These are phyloP conservation scores for Nothobranchius kuhntae DNA, from an alignment of 2,113 vertebrate species.

Conservation along the genomic window DNA sequence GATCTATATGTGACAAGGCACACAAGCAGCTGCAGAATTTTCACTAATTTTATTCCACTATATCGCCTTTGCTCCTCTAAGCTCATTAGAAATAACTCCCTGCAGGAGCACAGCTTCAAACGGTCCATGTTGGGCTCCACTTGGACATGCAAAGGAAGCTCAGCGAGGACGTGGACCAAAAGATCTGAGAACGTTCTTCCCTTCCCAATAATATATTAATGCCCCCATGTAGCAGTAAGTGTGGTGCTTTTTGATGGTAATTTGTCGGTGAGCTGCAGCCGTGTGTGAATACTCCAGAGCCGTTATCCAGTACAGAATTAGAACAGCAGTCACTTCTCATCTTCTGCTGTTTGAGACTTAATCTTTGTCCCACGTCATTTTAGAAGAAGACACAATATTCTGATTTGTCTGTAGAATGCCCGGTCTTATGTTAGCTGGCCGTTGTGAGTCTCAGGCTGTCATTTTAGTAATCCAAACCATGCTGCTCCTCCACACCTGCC, in stretches of 20 bases:
- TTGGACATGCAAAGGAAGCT: slow-evolving; percentile 23
- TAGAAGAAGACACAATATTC: background rate
- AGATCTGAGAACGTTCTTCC: background rate
- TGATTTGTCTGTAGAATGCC: slow-evolving; percentile 2
- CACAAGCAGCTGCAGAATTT: background rate
- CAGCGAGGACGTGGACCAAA: slow-evolving; percentile 23
- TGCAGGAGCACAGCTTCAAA: background rate
- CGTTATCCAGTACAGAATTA: slow-evolving; percentile 2
- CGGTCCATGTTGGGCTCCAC: slow-evolving; percentile 9
- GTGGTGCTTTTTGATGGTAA: slow-evolving; percentile 21
- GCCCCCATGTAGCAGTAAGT: slow-evolving; percentile 21
- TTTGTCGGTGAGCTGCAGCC: background rate
- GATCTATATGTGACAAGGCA: background rate
- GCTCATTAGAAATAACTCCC: background rate
- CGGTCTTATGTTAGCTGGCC: background rate
- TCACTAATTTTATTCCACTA: background rate
- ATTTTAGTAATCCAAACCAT: background rate
- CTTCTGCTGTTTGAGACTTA: background rate
- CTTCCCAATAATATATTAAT: slow-evolving; percentile 50
- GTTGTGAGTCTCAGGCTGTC: background rate
- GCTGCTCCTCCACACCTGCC: background rate
- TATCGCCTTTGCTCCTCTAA: background rate
- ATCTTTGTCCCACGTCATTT: slow-evolving; percentile 13
- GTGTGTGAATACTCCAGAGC: slow-evolving; percentile 20
- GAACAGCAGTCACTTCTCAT: slow-evolving; percentile 9